Percentiles rank a stretch among this genome's conserved stretches.
These are phyloP conservation scores for Melanostoma mellinum DNA, from an alignment of 2,888 invertebrate genomes.

Conservation along the genomic window DNA sequence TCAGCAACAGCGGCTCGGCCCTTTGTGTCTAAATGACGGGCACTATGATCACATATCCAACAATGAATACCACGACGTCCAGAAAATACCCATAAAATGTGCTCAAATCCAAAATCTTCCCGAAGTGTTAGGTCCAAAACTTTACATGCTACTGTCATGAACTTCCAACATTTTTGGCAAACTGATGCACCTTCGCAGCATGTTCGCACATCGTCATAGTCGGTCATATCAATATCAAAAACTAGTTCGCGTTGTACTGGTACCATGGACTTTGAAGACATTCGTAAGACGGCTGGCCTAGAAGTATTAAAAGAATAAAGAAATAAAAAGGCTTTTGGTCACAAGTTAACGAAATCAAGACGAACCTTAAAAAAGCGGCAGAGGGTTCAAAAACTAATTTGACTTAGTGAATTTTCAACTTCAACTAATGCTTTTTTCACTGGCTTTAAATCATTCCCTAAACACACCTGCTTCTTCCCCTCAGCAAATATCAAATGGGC, in stretches of 20 bases:
- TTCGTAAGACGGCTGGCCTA: slow-evolving; percentile 81
- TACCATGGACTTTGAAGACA: slow-evolving; percentile 77
- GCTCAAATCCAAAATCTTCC: slow-evolving; percentile 97
- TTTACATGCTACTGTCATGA: slow-evolving; percentile 96
- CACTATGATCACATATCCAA: slow-evolving; percentile 96
- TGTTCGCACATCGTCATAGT: slow-evolving; percentile 97
- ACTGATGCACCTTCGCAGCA: slow-evolving; percentile 96
- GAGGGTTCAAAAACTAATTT: too few relatives aligned
- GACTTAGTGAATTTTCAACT: too few relatives aligned
- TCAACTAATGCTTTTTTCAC: too few relatives aligned
- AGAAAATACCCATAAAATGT: slow-evolving; percentile 98
- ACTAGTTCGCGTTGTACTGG: slow-evolving; percentile 92
- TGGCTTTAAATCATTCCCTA: too few relatives aligned
- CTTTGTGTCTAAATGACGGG: slow-evolving; percentile 88
- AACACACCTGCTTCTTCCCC: too few relatives aligned
- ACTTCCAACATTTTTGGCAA: slow-evolving; percentile 98
- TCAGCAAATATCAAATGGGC: too few relatives aligned
- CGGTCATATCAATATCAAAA: slow-evolving; percentile 99
- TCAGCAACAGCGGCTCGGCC: slow-evolving; percentile 93
- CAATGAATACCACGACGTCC: slow-evolving; percentile 99
- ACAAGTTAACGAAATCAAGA: too few relatives aligned
- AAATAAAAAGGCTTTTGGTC: background rate
- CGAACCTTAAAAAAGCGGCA: too few relatives aligned
- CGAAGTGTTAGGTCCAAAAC: slow-evolving; percentile 93
- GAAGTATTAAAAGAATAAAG: slow-evolving; percentile 25